A percentile compares a stretch with the other conserved stretches of the same genome.
Conservation (phyloP, 2,888 invertebrate genomes). For the Philonicus albiceps region DNA sequence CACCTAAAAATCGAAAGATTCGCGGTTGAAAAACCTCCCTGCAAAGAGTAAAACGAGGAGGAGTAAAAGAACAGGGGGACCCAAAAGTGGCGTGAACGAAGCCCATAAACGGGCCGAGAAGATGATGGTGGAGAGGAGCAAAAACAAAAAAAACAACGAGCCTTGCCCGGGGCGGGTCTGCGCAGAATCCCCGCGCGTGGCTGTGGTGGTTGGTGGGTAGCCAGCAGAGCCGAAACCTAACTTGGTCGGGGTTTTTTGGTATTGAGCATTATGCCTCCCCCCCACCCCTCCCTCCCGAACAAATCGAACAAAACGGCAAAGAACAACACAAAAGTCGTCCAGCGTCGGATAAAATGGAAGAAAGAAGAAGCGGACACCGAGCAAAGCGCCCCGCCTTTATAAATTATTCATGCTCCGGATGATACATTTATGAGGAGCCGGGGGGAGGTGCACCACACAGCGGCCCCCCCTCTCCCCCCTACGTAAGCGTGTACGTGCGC, state of each 20-base stretch:
- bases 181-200: not conserved
- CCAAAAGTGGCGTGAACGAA: not conserved
- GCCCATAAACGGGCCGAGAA: not conserved
- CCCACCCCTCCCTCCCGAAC: too few relatives aligned
- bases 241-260: not conserved
- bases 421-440: slow-evolving; percentile 22
- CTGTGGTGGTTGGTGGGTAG: not conserved
- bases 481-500: not conserved
- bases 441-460: not conserved
- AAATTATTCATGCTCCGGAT: slow-evolving; percentile 39
- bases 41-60: not conserved
- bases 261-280: not conserved
- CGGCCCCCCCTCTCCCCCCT: too few relatives aligned
- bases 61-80: not conserved
- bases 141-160: not conserved
- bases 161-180: not conserved
- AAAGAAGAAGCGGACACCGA: not conserved
- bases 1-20: not conserved
- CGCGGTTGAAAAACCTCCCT: not conserved
- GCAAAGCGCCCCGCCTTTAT: slow-evolving; percentile 41
- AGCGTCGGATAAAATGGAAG: slow-evolving; percentile 3
- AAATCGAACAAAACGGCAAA: not conserved
- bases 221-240: not conserved
- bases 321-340: not conserved
- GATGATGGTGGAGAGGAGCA: not conserved